These are phyloP conservation scores for Drosophila histrio DNA, from an alignment of 2,888 invertebrate genomes.

Conservation along the genomic window DNA sequence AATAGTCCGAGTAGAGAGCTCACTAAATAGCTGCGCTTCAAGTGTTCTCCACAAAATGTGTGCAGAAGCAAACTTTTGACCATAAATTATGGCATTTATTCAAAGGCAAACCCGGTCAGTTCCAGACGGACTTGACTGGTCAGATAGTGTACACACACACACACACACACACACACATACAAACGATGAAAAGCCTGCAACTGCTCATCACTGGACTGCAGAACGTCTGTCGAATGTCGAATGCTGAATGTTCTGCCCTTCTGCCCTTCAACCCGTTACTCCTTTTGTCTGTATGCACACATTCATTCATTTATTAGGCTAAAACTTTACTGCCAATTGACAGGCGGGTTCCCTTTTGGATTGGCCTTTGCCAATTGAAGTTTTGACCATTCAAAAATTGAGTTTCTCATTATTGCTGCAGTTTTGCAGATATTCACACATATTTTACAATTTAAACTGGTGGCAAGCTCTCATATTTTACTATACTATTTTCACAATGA, in stretches of 20 bases:
- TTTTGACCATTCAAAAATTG: constrained; percentile 62
- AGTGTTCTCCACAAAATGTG: constrained; percentile 76
- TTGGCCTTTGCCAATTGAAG: constrained; percentile 39
- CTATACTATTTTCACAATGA: constrained; percentile 32
- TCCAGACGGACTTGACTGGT: constrained; percentile 26
- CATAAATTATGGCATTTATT: constrained; percentile 81
- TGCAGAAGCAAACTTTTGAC: constrained; percentile 78
- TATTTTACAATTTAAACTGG: neutral
- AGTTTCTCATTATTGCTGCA: constrained; percentile 43
- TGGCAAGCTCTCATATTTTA: neutral
- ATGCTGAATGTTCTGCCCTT: too few relatives aligned
- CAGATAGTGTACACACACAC: constrained; percentile 7
- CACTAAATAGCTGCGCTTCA: constrained; percentile 74
- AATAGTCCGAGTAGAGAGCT: constrained; percentile 22
- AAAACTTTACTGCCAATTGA: constrained; percentile 64
- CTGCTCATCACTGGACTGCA: constrained; percentile 13
- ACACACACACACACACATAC: neutral
- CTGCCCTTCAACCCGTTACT: neutral
- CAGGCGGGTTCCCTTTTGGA: constrained; percentile 23
- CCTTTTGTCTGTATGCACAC: constrained; percentile 6
- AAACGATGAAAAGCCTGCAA: neutral
- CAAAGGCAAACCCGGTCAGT: constrained; percentile 71
- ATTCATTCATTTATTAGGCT: constrained; percentile 63
- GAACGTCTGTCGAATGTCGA: constrained; percentile 25
- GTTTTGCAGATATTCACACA: neutral